Evolutionary conservation across 2,113 vertebrate genomes (phyloP).

Genomic region (Dendrocopos noguchii): DNA sequence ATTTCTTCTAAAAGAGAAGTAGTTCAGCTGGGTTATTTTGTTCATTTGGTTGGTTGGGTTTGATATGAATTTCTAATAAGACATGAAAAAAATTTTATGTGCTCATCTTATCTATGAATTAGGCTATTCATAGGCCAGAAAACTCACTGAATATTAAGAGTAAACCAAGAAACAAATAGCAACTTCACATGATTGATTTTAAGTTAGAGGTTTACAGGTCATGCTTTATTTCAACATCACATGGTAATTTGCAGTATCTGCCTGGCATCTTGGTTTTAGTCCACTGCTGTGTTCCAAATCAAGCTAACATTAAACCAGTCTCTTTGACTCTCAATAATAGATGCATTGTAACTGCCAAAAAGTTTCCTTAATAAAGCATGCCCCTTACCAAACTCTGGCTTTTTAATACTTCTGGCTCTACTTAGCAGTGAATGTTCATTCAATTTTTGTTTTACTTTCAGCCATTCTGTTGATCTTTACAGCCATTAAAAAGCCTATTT

Average conservation of each 20-base stretch:
- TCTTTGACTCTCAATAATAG: not conserved
- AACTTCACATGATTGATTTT: not conserved
- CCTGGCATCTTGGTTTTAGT: not conserved
- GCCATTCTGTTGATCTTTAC: not conserved
- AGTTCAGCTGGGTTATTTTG: not conserved
- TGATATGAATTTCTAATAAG: not conserved
- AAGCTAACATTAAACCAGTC: not conserved
- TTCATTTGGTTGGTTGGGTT: not conserved
- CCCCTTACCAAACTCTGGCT: not conserved
- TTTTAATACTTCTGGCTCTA: not conserved
- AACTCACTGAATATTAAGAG: not conserved
- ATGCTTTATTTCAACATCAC: not conserved
- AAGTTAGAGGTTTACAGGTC: not conserved
- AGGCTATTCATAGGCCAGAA: not conserved
- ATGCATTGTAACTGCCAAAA: rapidly evolving
- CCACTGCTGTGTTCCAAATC: not conserved
- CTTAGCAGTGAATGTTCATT: not conserved
- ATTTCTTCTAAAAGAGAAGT: not conserved
- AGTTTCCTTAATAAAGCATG: not conserved
- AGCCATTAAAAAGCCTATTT: not conserved
- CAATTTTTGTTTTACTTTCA: not conserved
- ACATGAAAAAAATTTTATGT: not conserved
- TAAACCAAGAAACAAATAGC: not conserved
- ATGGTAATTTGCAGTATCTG: not conserved
- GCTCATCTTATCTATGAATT: not conserved